Conservation (phyloP, 2,888 invertebrate genomes). For the Cryptus armator region DNA sequence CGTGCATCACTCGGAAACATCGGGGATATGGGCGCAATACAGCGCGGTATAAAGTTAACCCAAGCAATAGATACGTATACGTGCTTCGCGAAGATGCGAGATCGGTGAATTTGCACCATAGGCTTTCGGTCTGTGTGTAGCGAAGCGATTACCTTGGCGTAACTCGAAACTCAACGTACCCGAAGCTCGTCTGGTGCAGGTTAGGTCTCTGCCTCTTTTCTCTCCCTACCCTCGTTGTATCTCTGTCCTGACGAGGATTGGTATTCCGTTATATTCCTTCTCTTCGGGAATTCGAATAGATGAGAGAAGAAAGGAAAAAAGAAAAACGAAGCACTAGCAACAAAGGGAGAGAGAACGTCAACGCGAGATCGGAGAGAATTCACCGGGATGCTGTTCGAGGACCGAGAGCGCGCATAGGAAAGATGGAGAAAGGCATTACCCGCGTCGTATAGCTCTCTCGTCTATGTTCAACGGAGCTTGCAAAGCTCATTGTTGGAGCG, state of each 20-base stretch:
- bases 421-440: slow-evolving; percentile 22
- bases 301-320: background rate
- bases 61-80: slow-evolving; percentile 37
- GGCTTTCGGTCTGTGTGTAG: slow-evolving; percentile 56
- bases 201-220: slow-evolving; percentile 27
- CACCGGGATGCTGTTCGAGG: slow-evolving; percentile 6
- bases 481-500: slow-evolving; percentile 40
- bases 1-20: slow-evolving; percentile 44
- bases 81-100: slow-evolving; percentile 36
- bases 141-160: slow-evolving; percentile 75
- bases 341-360: slow-evolving; percentile 31
- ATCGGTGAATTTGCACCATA: slow-evolving; percentile 31
- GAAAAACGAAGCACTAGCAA: background rate
- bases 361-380: slow-evolving; percentile 30
- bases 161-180: slow-evolving; percentile 80
- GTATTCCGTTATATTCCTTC: slow-evolving; percentile 56
- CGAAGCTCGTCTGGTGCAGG: slow-evolving; percentile 62
- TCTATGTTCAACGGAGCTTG: slow-evolving; percentile 22
- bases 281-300: background rate
- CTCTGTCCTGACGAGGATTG: slow-evolving; percentile 33
- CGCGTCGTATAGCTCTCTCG: background rate
- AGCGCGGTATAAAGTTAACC: slow-evolving; percentile 40
- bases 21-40: slow-evolving; percentile 31
- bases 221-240: background rate
- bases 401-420: slow-evolving; percentile 8